phyloP scores from a whole-genome alignment of 2,797 vertebrate species.

The Sebastes minor region DNA sequence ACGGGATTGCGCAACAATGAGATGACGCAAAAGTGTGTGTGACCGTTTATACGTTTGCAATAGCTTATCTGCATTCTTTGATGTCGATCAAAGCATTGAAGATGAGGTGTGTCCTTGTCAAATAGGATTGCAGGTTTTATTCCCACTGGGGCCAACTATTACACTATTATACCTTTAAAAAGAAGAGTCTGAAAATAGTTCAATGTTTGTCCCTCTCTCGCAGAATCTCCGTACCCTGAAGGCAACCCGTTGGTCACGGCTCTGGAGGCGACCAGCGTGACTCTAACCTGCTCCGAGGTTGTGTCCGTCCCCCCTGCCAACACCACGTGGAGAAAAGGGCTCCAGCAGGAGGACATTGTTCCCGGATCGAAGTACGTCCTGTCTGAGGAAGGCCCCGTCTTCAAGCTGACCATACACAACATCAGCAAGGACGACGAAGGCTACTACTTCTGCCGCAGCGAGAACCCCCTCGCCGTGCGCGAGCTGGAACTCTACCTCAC shows the following conservation, averaged over 20 bases:
- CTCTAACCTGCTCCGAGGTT: constrained; percentile 82
- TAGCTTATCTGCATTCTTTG: background rate
- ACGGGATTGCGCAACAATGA: background rate
- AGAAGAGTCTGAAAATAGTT: background rate
- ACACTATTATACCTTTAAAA: background rate
- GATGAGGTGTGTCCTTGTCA: background rate
- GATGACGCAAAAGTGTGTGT: background rate
- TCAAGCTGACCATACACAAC: constrained; percentile 87
- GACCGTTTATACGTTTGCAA: background rate
- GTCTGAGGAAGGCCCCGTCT: constrained; percentile 54
- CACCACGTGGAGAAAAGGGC: constrained; percentile 86
- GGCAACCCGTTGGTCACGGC: constrained; percentile 84
- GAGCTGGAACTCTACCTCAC: constrained; percentile 87
- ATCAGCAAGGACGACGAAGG: constrained; percentile 86
- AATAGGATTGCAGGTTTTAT: background rate
- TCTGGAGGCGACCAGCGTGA: constrained; percentile 79
- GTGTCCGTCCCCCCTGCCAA: constrained; percentile 68
- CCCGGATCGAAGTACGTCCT: constrained; percentile 81
- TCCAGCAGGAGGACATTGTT: constrained; percentile 65
- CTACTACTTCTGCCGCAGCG: constrained; percentile 88
- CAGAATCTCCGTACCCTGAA: constrained; percentile 84
- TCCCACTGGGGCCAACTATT: background rate
- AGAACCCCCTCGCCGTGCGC: constrained; percentile 83
- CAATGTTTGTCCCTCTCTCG: background rate
- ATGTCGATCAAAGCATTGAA: background rate